phyloP scores from a whole-genome alignment of 35 echinoderm and acorn worm species.

The Diadema setosum region DNA sequence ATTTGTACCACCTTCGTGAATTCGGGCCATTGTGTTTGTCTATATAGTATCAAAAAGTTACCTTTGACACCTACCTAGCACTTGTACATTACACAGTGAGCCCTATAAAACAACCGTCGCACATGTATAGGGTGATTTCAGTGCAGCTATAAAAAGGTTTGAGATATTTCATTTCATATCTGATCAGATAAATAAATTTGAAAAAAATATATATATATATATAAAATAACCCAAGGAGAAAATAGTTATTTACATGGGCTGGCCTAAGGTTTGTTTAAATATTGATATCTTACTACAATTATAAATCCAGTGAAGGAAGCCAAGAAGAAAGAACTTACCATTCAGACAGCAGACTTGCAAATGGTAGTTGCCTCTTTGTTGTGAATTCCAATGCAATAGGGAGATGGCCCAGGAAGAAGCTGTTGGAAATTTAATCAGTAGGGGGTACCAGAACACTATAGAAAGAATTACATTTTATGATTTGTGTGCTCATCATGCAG shows the following conservation, averaged over 20 bases:
- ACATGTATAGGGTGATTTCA: too few species aligned
- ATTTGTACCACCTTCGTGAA: too few species aligned
- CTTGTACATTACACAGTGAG: too few species aligned
- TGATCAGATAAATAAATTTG: background rate
- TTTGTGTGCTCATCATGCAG: background rate
- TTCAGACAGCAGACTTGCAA: background rate
- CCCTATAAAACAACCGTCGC: too few species aligned
- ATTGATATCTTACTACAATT: background rate
- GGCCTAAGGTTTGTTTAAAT: too few species aligned
- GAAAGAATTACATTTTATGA: background rate
- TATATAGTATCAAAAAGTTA: too few species aligned
- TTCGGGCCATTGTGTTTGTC: too few species aligned
- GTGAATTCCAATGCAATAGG: background rate
- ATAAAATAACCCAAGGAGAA: background rate
- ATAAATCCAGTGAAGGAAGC: background rate
- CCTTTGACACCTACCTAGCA: too few species aligned
- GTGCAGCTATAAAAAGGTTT: background rate
- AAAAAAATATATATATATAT: background rate
- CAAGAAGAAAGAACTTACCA: background rate
- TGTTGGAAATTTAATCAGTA: too few species aligned
- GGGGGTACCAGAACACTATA: too few species aligned
- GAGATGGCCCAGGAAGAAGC: background rate
- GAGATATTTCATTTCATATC: background rate
- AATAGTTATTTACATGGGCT: too few species aligned
- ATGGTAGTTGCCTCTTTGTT: background rate